phyloP scores from a whole-genome alignment of 2,797 vertebrate species.

The Melanotaenia nigrans region DNA sequence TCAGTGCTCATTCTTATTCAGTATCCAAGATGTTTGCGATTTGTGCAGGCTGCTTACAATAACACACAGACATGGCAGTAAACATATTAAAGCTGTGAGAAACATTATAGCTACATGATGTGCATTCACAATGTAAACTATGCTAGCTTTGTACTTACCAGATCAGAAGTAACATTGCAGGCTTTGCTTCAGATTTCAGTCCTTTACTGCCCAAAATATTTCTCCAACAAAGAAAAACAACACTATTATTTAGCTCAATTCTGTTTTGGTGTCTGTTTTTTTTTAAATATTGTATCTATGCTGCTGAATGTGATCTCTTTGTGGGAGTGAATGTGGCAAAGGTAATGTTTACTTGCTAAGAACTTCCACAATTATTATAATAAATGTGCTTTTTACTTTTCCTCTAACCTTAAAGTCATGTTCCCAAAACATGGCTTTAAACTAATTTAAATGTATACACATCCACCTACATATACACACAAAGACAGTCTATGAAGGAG shows the following conservation, averaged over 20 bases:
- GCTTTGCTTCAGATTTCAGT: background rate
- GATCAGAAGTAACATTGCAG: background rate
- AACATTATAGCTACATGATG: background rate
- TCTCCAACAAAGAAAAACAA: background rate
- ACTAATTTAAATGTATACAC: background rate
- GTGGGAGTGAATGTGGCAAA: background rate
- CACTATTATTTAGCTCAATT: background rate
- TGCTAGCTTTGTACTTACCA: background rate
- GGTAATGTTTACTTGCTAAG: background rate
- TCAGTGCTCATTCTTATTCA: background rate
- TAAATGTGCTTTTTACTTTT: background rate
- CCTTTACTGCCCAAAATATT: background rate
- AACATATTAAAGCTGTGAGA: background rate
- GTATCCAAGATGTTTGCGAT: background rate
- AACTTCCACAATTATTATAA: background rate
- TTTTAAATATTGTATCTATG: too few relatives aligned
- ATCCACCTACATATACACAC: conserved; percentile 10
- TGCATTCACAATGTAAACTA: background rate
- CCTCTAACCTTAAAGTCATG: background rate
- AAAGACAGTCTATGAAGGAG: conserved; percentile 23
- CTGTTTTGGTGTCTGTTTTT: too few relatives aligned
- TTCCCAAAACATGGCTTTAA: background rate
- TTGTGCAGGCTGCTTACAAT: background rate
- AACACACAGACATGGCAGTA: background rate
- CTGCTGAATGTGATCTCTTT: background rate